phyloP scores from a whole-genome alignment of 2,888 invertebrate species.

The Ormyrus rosae region DNA sequence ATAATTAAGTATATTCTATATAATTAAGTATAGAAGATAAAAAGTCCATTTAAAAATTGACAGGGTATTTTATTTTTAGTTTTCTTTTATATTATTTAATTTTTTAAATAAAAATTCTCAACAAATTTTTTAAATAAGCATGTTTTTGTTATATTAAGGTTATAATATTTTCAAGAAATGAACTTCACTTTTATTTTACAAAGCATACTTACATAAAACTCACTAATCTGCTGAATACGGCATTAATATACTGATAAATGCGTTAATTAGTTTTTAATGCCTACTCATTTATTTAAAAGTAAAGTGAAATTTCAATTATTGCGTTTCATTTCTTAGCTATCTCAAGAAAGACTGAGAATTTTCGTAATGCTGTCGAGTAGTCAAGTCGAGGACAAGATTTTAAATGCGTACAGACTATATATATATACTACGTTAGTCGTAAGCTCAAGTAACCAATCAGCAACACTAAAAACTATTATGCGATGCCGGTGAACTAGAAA shows the following conservation, averaged over 20 bases:
- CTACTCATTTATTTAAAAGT: background rate
- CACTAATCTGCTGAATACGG: no score
- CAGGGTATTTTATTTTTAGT: no score
- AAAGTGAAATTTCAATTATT: conserved; percentile 3
- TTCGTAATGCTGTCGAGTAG: background rate
- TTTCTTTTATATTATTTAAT: no score
- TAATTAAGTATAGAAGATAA: no score
- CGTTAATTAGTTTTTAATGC: background rate
- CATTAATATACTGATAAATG: background rate
- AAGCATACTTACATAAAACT: no score
- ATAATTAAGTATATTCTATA: no score
- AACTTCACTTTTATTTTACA: no score
- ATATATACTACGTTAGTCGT: background rate
- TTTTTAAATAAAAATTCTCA: no score
- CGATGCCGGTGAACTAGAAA: background rate
- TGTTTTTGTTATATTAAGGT: no score
- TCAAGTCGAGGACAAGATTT: conserved; percentile 7
- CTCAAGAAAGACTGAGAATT: conserved; percentile 11
- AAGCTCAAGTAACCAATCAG: conserved; percentile 8
- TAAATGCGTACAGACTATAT: conserved; percentile 6
- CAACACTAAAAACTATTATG: background rate
- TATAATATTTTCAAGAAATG: no score
- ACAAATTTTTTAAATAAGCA: no score
- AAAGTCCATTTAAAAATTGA: no score
- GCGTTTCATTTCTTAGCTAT: conserved; percentile 18